Conservation (phyloP, 2,797 vertebrate genomes). For the Gambusia yucatana region DNA sequence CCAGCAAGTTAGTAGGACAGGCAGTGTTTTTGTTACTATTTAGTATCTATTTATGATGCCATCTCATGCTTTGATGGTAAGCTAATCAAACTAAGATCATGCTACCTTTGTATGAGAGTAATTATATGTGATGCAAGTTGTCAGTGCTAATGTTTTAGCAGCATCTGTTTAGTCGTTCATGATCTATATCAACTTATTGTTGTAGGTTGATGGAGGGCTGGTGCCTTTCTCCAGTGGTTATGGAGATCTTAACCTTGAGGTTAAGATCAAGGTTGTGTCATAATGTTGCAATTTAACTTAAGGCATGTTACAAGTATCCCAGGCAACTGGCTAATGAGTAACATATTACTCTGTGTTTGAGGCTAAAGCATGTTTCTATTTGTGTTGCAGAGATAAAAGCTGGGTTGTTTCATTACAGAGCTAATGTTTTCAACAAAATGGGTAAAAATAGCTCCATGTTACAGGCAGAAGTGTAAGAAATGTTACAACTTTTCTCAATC, state of each 20-base stretch:
- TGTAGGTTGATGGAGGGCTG: not conserved
- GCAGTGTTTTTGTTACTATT: not conserved
- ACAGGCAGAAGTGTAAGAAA: not conserved
- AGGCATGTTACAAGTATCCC: not conserved
- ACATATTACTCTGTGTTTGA: not conserved
- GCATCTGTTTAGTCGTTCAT: not conserved
- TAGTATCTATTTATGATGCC: not conserved
- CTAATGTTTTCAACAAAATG: not conserved
- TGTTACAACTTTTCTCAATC: not conserved
- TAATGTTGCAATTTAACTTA: not conserved
- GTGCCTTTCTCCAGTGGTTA: not conserved
- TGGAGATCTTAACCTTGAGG: not conserved
- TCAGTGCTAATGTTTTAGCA: not conserved
- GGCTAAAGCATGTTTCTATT: not conserved
- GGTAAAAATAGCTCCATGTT: not conserved
- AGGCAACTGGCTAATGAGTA: not conserved
- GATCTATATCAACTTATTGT: not conserved
- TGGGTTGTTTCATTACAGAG: not conserved
- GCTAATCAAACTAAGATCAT: not conserved
- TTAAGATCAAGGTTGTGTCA: not conserved
- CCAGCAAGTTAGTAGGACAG: not conserved
- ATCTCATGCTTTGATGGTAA: not conserved
- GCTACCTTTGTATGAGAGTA: not conserved
- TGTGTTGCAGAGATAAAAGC: not conserved
- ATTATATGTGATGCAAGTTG: not conserved